phyloP scores from a whole-genome alignment of 2,113 vertebrate genomes.

The Gopherus evgoodei region DNA sequence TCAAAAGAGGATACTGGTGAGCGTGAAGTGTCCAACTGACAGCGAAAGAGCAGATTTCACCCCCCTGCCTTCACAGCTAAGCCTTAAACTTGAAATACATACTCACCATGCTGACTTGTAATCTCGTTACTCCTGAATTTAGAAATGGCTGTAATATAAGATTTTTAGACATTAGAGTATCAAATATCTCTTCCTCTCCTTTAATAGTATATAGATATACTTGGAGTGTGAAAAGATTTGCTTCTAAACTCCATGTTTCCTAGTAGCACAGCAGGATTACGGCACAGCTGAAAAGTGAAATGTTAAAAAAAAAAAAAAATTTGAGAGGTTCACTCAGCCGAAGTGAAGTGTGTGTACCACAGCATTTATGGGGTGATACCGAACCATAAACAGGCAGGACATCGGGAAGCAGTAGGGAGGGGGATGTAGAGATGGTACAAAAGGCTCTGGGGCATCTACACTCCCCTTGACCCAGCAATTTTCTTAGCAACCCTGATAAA shows the following conservation, averaged over 20 bases:
- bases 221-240: neutral
- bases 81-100: neutral
- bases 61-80: neutral
- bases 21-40: neutral
- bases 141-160: neutral
- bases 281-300: neutral
- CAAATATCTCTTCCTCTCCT: neutral
- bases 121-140: neutral
- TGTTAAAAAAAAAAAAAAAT: neutral
- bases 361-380: rapidly evolving
- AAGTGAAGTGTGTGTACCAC: neutral
- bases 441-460: too few relatives aligned
- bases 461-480: too few relatives aligned
- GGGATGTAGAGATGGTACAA: too few relatives aligned
- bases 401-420: too few relatives aligned
- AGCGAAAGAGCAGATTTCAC: neutral
- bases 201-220: neutral
- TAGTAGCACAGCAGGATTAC: neutral
- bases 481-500: too few relatives aligned
- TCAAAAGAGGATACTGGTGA: neutral
- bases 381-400: rapidly evolving
- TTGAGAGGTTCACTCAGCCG: neutral
- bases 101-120: neutral
- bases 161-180: neutral
- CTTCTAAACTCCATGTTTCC: rapidly evolving